Percentiles rank a stretch among this genome's conserved stretches.
These are phyloP conservation scores for Andrena minutula DNA, from an alignment of 2,888 invertebrate genomes.

Conservation along the genomic window DNA sequence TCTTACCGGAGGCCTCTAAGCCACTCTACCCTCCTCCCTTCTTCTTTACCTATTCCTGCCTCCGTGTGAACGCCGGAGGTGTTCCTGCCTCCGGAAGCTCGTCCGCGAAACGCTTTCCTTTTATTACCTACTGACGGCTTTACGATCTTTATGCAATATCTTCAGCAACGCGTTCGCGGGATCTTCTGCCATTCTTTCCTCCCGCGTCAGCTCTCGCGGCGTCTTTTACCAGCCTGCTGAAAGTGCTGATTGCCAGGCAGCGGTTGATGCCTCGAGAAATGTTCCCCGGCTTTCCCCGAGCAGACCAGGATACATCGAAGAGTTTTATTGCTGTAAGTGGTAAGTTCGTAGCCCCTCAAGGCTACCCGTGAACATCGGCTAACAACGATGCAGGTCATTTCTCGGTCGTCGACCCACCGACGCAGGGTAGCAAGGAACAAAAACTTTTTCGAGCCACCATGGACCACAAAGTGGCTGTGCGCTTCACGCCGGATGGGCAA, in stretches of 20 bases:
- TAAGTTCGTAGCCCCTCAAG: constrained; percentile 1
- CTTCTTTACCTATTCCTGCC: constrained; percentile 34
- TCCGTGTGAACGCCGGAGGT: constrained; percentile 23
- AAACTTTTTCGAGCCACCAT: constrained; percentile 45
- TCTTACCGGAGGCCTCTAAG: constrained; percentile 62
- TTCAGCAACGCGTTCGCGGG: constrained; percentile 8
- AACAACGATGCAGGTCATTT: constrained; percentile 69
- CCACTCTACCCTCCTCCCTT: constrained; percentile 17
- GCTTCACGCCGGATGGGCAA: constrained; percentile 16
- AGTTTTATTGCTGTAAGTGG: constrained; percentile 7
- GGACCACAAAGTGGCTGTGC: constrained; percentile 57
- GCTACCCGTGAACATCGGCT: not conserved
- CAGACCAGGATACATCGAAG: not conserved
- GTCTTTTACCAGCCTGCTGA: not conserved
- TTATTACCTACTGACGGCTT: constrained; percentile 12
- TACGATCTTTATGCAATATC: constrained; percentile 41
- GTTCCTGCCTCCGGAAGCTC: constrained; percentile 45
- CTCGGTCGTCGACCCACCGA: constrained; percentile 60
- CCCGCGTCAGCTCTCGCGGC: not conserved
- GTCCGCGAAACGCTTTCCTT: constrained; percentile 27
- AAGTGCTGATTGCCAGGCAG: not conserved
- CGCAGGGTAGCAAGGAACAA: constrained; percentile 55
- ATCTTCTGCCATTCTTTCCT: not conserved
- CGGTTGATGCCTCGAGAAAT: not conserved
- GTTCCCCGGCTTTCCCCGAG: not conserved